Evolutionary conservation across 2,888 invertebrate genomes (phyloP).

Genomic region (Cephus pygmeus): DNA sequence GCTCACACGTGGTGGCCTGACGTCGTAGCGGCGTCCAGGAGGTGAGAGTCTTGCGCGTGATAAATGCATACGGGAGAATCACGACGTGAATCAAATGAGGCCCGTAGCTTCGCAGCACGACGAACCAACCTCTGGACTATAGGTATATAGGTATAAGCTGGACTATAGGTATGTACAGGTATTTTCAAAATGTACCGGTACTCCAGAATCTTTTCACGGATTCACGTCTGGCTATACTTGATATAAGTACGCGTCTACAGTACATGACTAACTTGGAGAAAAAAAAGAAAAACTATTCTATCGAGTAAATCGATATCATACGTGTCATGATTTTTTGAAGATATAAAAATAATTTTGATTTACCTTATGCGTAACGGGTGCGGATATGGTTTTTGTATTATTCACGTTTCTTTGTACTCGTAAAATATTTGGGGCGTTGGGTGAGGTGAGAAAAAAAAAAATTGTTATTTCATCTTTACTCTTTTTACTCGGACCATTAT

Average conservation of each 20-base stretch:
- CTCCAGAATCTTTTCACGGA: background rate
- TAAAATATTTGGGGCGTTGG: background rate
- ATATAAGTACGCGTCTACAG: background rate
- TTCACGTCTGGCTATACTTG: background rate
- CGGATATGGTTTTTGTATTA: background rate
- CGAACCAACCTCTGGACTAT: background rate
- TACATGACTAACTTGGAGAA: too few species aligned
- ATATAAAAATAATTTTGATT: background rate
- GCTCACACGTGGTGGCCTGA: background rate
- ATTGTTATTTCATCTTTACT: background rate
- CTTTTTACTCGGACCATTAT: background rate
- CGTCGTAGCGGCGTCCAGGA: background rate
- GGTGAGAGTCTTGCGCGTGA: slow-evolving; percentile 27
- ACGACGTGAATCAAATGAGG: slow-evolving; percentile 43
- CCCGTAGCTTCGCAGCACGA: slow-evolving; percentile 19
- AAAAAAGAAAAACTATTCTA: background rate
- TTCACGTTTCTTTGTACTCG: background rate
- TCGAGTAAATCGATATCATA: background rate
- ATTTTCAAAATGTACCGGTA: background rate
- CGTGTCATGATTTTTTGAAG: background rate
- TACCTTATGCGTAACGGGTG: background rate
- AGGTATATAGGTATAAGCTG: background rate
- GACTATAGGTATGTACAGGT: background rate
- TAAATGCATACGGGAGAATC: slow-evolving; percentile 39
- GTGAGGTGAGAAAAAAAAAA: background rate